These are phyloP conservation scores for Esox lucius DNA, from an alignment of 2,797 vertebrate species.

Conservation along the genomic window DNA sequence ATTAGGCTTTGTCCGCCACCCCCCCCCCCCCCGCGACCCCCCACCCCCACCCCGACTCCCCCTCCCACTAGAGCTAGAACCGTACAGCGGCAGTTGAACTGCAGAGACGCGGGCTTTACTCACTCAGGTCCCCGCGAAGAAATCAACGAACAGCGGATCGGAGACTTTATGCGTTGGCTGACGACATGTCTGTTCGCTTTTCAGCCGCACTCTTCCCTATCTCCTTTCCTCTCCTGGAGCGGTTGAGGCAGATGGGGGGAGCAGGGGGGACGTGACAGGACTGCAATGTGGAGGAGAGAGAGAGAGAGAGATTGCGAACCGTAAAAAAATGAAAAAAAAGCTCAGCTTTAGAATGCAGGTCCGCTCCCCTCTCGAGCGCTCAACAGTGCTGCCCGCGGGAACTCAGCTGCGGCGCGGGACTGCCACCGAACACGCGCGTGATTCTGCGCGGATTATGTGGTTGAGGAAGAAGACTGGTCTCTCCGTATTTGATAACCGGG, in stretches of 20 bases:
- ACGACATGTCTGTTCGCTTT: slow-evolving; percentile 74
- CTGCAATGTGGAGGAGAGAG: slow-evolving; percentile 77
- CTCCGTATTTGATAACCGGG: slow-evolving; percentile 54
- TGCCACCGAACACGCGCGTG: slow-evolving; percentile 32
- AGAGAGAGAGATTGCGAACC: slow-evolving; percentile 55
- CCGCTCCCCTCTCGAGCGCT: slow-evolving; percentile 52
- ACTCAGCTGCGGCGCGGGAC: slow-evolving; percentile 62
- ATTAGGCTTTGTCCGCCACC: slow-evolving; percentile 67
- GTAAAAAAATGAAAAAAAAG: slow-evolving; percentile 7
- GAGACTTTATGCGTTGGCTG: slow-evolving; percentile 75
- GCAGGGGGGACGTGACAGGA: slow-evolving; percentile 74
- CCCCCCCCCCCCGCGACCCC: slow-evolving; percentile 40
- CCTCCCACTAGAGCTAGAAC: slow-evolving; percentile 43
- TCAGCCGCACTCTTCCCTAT: slow-evolving; percentile 65
- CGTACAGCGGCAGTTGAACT: slow-evolving; percentile 64
- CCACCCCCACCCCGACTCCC: background rate
- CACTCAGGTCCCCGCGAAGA: slow-evolving; percentile 77
- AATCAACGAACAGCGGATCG: slow-evolving; percentile 72
- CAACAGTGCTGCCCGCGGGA: slow-evolving; percentile 63
- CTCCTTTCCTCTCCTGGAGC: slow-evolving; percentile 60
- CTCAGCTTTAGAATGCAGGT: slow-evolving; percentile 76
- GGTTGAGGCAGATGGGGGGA: slow-evolving; percentile 70
- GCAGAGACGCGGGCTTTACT: slow-evolving; percentile 73
- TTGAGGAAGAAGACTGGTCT: slow-evolving; percentile 45
- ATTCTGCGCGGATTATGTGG: slow-evolving; percentile 45